These are phyloP conservation scores for Drosophila kepulauana DNA, from an alignment of 1,140 invertebrate species.

Conservation along the genomic window DNA sequence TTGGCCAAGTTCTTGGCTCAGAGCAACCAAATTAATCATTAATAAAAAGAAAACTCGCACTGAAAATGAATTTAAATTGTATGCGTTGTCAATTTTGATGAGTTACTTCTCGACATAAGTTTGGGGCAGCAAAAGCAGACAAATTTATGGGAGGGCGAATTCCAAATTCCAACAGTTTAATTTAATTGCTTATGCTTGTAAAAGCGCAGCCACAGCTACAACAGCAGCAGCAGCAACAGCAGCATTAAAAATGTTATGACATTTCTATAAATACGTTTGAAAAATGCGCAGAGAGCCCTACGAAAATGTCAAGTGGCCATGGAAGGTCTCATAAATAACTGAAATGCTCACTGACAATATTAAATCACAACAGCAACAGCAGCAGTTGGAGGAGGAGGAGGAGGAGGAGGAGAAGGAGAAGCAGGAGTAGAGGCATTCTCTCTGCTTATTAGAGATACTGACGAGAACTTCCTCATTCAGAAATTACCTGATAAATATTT, in stretches of 20 bases:
- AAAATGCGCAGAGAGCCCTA: background rate
- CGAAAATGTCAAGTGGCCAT: conserved; percentile 40
- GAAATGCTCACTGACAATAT: conserved; percentile 39
- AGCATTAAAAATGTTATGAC: conserved; percentile 67
- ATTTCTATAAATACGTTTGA: conserved; percentile 66
- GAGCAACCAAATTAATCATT: conserved; percentile 69
- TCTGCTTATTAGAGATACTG: conserved; percentile 45
- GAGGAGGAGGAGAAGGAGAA: background rate
- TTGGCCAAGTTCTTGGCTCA: background rate
- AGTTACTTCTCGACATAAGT: conserved; percentile 17
- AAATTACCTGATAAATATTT: conserved; percentile 62
- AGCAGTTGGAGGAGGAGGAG: background rate
- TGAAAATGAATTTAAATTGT: conserved; percentile 73
- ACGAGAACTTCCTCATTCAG: conserved; percentile 56
- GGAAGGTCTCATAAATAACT: conserved; percentile 55
- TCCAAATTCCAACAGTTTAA: conserved; percentile 72
- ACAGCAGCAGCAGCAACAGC: background rate
- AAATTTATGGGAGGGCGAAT: background rate
- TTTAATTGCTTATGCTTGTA: conserved; percentile 69
- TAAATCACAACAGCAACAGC: conserved; percentile 37
- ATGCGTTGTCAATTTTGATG: conserved; percentile 71
- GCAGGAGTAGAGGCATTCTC: background rate
- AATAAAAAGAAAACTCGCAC: conserved; percentile 58
- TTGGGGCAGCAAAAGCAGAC: background rate
- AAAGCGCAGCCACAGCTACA: conserved; percentile 16